Evolutionary conservation across 1,140 invertebrate genomes (phyloP).

Genomic region (Camponotus pennsylvanicus): DNA sequence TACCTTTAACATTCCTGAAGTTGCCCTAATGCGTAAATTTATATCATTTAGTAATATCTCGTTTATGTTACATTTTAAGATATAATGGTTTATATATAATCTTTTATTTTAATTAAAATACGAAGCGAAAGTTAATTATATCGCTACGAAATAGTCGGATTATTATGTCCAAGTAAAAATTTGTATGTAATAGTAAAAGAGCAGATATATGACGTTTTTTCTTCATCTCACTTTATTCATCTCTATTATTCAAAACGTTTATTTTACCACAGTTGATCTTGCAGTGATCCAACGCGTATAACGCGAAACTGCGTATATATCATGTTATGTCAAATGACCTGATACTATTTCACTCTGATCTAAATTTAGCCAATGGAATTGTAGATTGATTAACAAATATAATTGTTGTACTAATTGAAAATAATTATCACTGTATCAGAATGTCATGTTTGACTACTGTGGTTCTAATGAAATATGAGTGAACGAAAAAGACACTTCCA

Average conservation of each 20-base stretch:
- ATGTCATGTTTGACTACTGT: slow-evolving; percentile 78
- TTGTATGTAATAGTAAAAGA: slow-evolving; percentile 28
- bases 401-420: slow-evolving; percentile 65
- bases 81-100: slow-evolving; percentile 14
- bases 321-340: slow-evolving; percentile 68
- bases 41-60: slow-evolving; percentile 40
- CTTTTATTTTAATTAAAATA: slow-evolving; percentile 60
- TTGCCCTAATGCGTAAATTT: slow-evolving; percentile 42
- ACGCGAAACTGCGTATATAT: slow-evolving; percentile 63
- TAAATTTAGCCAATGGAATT: slow-evolving; percentile 71
- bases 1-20: slow-evolving; percentile 69
- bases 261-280: slow-evolving; percentile 55
- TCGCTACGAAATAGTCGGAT: neutral
- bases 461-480: slow-evolving; percentile 77
- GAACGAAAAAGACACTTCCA: slow-evolving; percentile 59
- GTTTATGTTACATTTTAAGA: slow-evolving; percentile 33
- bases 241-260: slow-evolving; percentile 46
- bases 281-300: slow-evolving; percentile 64
- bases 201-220: slow-evolving; percentile 22
- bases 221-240: slow-evolving; percentile 31
- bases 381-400: slow-evolving; percentile 68
- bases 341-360: slow-evolving; percentile 67
- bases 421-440: slow-evolving; percentile 78
- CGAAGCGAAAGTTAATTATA: slow-evolving; percentile 54
- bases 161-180: slow-evolving; percentile 15